phyloP scores from a whole-genome alignment of 1,140 invertebrate genomes.

The Procambarus virginalis region DNA sequence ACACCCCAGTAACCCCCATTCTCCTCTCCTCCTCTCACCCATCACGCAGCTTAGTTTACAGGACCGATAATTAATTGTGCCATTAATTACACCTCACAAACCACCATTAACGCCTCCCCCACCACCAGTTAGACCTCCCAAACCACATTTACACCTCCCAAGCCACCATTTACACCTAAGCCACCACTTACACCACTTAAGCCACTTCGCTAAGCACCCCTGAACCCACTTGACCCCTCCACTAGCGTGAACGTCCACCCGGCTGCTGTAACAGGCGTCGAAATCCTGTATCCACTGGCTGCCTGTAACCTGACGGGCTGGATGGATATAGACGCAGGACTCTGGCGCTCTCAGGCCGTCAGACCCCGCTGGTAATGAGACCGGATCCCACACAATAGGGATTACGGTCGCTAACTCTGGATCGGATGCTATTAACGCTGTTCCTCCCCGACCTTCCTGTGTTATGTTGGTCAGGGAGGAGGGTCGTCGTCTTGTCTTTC shows the following conservation, averaged over 20 bases:
- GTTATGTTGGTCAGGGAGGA: not conserved
- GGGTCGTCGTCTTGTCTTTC: too few species aligned
- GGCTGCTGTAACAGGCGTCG: not conserved
- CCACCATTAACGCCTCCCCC: not conserved
- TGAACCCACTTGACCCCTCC: not conserved
- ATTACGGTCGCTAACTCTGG: slow-evolving; percentile 23
- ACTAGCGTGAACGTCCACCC: not conserved
- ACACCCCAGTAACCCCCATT: too few species aligned
- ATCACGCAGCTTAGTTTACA: too few species aligned
- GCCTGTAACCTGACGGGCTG: not conserved
- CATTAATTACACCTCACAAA: too few species aligned
- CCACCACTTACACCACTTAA: not conserved
- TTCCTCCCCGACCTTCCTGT: not conserved
- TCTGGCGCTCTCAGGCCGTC: not conserved
- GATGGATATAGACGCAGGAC: not conserved
- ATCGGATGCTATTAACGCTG: slow-evolving; percentile 23
- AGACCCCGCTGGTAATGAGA: slow-evolving; percentile 1
- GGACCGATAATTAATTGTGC: too few species aligned
- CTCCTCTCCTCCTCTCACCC: too few species aligned
- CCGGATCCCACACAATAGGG: slow-evolving; percentile 30
- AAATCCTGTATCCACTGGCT: not conserved
- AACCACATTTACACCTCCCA: not conserved
- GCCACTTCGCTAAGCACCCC: not conserved
- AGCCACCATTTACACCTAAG: not conserved
- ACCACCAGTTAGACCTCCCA: not conserved